A percentile compares a stretch with the other conserved stretches of the same genome.
These are phyloP conservation scores for Campoplex capitator DNA, from an alignment of 2,888 invertebrate species.

Conservation along the genomic window DNA sequence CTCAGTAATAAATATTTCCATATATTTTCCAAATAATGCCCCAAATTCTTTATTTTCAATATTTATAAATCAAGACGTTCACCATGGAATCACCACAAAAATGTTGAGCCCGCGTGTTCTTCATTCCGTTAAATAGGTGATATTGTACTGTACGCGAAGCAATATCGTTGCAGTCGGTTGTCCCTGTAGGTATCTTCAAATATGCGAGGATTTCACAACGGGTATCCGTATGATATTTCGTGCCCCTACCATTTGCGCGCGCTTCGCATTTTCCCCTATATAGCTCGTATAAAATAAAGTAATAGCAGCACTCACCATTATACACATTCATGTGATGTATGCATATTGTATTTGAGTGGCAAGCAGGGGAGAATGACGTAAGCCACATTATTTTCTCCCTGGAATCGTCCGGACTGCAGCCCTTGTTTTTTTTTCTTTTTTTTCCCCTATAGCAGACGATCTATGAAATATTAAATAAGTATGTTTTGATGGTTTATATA, in stretches of 20 bases:
- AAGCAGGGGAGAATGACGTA: background rate
- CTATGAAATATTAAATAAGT: conserved; percentile 33
- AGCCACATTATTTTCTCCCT: conserved; percentile 13
- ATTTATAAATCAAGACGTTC: background rate
- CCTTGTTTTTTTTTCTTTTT: background rate
- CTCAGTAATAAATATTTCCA: too few relatives aligned
- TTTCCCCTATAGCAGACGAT: background rate
- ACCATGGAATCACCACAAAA: background rate
- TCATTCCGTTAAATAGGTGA: background rate
- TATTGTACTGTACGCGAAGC: background rate
- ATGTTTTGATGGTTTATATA: conserved; percentile 18
- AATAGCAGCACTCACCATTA: conserved; percentile 41
- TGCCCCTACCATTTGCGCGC: conserved; percentile 33
- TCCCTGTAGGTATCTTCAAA: conserved; percentile 1
- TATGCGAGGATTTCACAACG: conserved; percentile 16
- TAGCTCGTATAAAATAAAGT: conserved; percentile 60
- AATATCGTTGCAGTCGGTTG: background rate
- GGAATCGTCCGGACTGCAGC: background rate
- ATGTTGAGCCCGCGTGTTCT: background rate
- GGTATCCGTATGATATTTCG: conserved; percentile 7
- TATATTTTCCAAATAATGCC: too few relatives aligned
- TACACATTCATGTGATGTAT: conserved; percentile 16
- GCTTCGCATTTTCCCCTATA: conserved; percentile 45
- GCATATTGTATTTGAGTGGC: conserved; percentile 26
- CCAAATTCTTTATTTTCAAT: too few relatives aligned